Percentiles rank a stretch among this genome's conserved stretches.
Evolutionary conservation across 2,113 vertebrate species (phyloP).

Genomic region (Maccullochella peelii): DNA sequence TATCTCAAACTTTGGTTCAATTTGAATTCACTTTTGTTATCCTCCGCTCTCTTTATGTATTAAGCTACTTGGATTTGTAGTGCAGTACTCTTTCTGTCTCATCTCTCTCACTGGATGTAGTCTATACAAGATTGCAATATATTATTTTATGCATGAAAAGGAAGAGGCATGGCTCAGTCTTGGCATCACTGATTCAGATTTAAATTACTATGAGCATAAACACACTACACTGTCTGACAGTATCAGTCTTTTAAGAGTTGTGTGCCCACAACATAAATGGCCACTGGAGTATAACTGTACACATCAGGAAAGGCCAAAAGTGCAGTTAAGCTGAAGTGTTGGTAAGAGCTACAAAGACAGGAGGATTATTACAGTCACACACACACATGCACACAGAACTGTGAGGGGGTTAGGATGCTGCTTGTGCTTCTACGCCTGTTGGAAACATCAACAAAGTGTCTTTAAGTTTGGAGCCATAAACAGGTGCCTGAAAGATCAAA

Average conservation of each 20-base stretch:
- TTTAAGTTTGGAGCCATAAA: conserved; percentile 20
- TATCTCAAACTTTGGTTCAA: conserved; percentile 34
- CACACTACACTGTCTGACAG: conserved; percentile 14
- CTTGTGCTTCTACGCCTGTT: conserved; percentile 64
- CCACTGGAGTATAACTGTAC: conserved; percentile 31
- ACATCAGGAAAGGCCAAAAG: conserved; percentile 46
- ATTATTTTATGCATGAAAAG: conserved; percentile 9
- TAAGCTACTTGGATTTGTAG: conserved; percentile 36
- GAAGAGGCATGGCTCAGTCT: conserved; percentile 33
- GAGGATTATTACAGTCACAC: conserved; percentile 36
- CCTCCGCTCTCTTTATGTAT: neutral
- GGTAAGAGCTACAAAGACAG: conserved; percentile 24
- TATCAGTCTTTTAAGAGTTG: conserved; percentile 9
- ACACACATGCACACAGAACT: conserved; percentile 50
- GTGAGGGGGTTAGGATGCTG: conserved; percentile 28
- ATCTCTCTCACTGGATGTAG: neutral
- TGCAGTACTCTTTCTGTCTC: conserved; percentile 26
- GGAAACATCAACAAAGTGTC: conserved; percentile 18
- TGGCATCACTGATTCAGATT: conserved; percentile 21
- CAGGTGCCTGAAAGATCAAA: conserved; percentile 23
- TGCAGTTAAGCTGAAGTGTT: conserved; percentile 49
- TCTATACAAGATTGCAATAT: conserved; percentile 11
- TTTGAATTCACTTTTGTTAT: conserved; percentile 14
- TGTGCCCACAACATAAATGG: conserved; percentile 15
- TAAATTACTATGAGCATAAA: conserved; percentile 12